Percentiles rank a stretch among this genome's conserved stretches.
Evolutionary conservation across 2,888 invertebrate species (phyloP).

Genomic region (Carcina quercana): DNA sequence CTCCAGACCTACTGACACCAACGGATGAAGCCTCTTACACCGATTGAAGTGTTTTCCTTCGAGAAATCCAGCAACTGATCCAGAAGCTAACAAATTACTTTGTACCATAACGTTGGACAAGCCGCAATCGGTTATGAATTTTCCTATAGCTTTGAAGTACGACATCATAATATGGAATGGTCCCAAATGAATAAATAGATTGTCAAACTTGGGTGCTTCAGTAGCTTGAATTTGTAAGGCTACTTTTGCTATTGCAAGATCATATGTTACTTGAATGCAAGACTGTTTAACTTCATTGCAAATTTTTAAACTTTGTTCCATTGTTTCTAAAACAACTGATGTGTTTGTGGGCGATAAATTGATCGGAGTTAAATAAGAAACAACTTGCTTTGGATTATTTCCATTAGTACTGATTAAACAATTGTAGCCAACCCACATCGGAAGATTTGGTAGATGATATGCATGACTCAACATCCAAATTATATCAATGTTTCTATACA

Average conservation of each 20-base stretch:
- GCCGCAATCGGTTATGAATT: slow-evolving; percentile 25
- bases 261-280: slow-evolving; percentile 25
- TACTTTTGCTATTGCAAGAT: slow-evolving; percentile 24
- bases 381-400: slow-evolving; percentile 20
- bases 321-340: slow-evolving; percentile 23
- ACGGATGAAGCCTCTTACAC: slow-evolving; percentile 19
- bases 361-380: slow-evolving; percentile 28
- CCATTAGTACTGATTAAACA: slow-evolving; percentile 23
- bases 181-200: slow-evolving; percentile 28
- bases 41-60: slow-evolving; percentile 23
- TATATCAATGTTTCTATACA: slow-evolving; percentile 12
- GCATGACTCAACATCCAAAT: slow-evolving; percentile 16
- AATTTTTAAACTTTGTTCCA: slow-evolving; percentile 21
- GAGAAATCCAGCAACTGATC: slow-evolving; percentile 25
- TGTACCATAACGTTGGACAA: slow-evolving; percentile 24
- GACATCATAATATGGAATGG: slow-evolving; percentile 25
- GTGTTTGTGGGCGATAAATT: slow-evolving; percentile 28
- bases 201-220: slow-evolving; percentile 23
- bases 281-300: slow-evolving; percentile 20
- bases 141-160: slow-evolving; percentile 28
- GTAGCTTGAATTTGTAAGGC: slow-evolving; percentile 20
- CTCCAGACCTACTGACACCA: background rate
- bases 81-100: slow-evolving; percentile 10
- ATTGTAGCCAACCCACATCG: slow-evolving; percentile 29
- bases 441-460: slow-evolving; percentile 13